These are phyloP conservation scores for Iphiclides podalirius DNA, from an alignment of 2,888 invertebrate genomes.

Conservation along the genomic window DNA sequence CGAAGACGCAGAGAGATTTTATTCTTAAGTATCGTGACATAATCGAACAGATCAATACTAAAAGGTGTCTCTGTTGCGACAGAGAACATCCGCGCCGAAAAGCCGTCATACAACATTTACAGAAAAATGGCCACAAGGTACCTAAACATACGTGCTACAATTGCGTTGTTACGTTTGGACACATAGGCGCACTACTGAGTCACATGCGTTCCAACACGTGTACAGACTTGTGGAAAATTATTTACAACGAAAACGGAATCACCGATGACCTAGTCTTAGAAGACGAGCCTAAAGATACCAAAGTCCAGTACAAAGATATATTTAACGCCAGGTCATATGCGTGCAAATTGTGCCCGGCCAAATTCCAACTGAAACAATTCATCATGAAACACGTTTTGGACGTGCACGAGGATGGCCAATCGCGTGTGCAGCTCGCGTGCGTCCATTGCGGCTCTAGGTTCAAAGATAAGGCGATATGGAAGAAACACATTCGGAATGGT, in stretches of 20 bases:
- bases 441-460: conserved; percentile 69
- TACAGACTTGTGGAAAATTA: conserved; percentile 74
- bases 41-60: conserved; percentile 73
- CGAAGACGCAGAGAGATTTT: conserved; percentile 69
- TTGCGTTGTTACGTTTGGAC: conserved; percentile 80
- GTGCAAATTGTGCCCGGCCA: conserved; percentile 73
- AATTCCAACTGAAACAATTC: conserved; percentile 75
- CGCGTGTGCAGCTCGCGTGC: conserved; percentile 59
- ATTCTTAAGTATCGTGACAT: conserved; percentile 67
- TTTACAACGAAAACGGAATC: conserved; percentile 71
- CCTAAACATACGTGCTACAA: conserved; percentile 83
- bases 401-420: conserved; percentile 73
- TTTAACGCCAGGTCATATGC: conserved; percentile 75
- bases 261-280: conserved; percentile 70
- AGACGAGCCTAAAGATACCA: conserved; percentile 58
- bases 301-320: conserved; percentile 71
- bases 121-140: conserved; percentile 78
- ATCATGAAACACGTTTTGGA: conserved; percentile 76
- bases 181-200: conserved; percentile 73
- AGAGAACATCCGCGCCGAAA: conserved; percentile 71
- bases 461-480: conserved; percentile 66
- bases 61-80: conserved; percentile 70
- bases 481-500: conserved; percentile 73
- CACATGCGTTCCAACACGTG: conserved; percentile 75
- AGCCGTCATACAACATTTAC: conserved; percentile 75